Base-by-base conservation (phyloP, 2,888 invertebrate species). In the Thera obeliscata region DNA sequence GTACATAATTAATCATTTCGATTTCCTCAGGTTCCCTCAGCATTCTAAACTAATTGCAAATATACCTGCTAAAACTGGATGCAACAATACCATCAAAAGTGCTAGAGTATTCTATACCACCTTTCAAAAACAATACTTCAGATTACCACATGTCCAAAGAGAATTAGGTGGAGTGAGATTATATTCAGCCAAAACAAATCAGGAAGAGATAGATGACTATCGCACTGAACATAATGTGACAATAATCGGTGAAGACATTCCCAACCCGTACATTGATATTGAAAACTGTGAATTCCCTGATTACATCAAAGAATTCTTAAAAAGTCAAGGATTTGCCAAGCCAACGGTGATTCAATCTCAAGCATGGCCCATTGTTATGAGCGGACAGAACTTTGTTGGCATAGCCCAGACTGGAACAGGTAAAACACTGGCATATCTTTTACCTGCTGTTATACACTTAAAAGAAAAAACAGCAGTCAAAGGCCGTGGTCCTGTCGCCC, bases 311-410 rank as follows among this genome's bases (percentile, higher is more conserved):
- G 89, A 93, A 5, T 95, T 94, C 75, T 90, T 95, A 54, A 93
- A 91, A 70, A 88, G 92, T 46, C 96, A 95, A 84, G 96, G 96
- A 9, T 96, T 96, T 79, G 87, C 89, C 0, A 95, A 95, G 72
- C 98, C 98, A 0, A 97, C 98, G 2, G 94, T 97, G 2, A 97
- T 98, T 79, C 98, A 98, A 85, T 95, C 97, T 3, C 96, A 97
- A 84, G 96, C 96, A 11, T 97, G 97, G 97, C 97, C 98, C 4
- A 96, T 97, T 76, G 96, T 96, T 55, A 93, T 97, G 84, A 95
- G 95, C 78, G 97, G 97, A 0, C 88, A 95, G 71, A 97, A 98
- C 83, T 95, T 97, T 93, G 97, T 98, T 73, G 97, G 97, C 41
- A 97, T 98, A 78, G 97, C 97, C 6, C 97, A 97, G 87, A 97